Conservation (phyloP, 2,113 vertebrate species). For the Stomatorhinus ivindoensis region DNA sequence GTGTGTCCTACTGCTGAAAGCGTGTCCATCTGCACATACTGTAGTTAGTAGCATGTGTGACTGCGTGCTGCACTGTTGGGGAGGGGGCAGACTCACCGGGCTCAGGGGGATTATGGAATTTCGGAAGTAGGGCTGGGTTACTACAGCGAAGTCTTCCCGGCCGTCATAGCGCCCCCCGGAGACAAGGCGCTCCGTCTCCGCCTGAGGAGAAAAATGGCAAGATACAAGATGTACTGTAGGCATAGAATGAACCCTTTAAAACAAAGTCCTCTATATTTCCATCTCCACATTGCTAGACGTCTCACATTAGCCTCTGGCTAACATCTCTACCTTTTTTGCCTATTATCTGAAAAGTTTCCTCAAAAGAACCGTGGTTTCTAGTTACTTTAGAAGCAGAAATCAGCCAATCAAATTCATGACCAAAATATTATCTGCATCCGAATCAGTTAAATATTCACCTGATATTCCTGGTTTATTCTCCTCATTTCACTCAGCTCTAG, state of each 20-base stretch:
- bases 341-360: background rate
- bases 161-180: conserved; percentile 53
- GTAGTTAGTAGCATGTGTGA: background rate
- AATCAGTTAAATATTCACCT: conserved; percentile 53
- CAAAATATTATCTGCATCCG: background rate
- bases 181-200: conserved; percentile 50
- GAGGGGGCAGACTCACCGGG: conserved; percentile 50
- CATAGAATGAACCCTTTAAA: background rate
- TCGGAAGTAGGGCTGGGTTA: conserved; percentile 75
- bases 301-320: background rate
- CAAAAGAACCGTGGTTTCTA: background rate
- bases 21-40: background rate
- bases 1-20: background rate
- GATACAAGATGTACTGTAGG: no score
- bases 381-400: background rate
- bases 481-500: conserved; percentile 65
- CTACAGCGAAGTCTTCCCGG: conserved; percentile 71
- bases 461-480: conserved; percentile 74
- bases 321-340: background rate
- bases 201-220: conserved; percentile 31
- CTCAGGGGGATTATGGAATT: conserved; percentile 66
- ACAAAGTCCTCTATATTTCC: background rate
- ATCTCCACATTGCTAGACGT: background rate
- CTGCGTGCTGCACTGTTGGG: no score
- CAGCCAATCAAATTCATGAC: background rate